These are phyloP conservation scores for Lytechinus variegatus DNA, from an alignment of 35 echinoderm and acorn worm genomes.

Conservation along the genomic window DNA sequence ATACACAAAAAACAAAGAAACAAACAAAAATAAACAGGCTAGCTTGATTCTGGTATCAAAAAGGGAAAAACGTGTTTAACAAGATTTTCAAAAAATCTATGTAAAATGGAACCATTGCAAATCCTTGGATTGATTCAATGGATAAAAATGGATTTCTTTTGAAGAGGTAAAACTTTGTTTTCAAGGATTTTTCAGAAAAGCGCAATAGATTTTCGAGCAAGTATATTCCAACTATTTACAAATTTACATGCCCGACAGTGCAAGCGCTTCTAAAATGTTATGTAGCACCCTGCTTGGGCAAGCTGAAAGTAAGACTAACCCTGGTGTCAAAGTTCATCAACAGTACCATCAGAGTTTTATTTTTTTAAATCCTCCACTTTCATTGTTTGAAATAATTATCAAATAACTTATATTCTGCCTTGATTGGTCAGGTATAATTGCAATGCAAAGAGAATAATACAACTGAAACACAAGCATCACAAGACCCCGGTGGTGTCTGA, in stretches of 20 bases:
- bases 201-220: too few relatives aligned
- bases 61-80: not conserved
- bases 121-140: not conserved
- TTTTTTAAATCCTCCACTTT: not conserved
- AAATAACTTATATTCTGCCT: too few relatives aligned
- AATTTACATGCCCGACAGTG: too few relatives aligned
- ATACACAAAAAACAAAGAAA: not conserved
- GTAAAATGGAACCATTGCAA: not conserved
- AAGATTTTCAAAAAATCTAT: not conserved
- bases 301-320: not conserved
- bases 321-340: not conserved
- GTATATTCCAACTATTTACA: too few relatives aligned
- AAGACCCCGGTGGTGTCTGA: not conserved
- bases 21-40: not conserved
- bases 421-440: too few relatives aligned
- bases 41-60: too few relatives aligned
- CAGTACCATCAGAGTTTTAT: not conserved
- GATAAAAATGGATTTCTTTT: too few relatives aligned
- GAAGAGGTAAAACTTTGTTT: too few relatives aligned
- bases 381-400: not conserved
- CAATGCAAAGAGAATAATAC: not conserved
- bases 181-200: too few relatives aligned
- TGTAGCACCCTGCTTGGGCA: too few relatives aligned
- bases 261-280: too few relatives aligned
- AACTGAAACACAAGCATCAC: not conserved